Conservation (phyloP, 2,797 vertebrate genomes). For the Pitangus sulphuratus region DNA sequence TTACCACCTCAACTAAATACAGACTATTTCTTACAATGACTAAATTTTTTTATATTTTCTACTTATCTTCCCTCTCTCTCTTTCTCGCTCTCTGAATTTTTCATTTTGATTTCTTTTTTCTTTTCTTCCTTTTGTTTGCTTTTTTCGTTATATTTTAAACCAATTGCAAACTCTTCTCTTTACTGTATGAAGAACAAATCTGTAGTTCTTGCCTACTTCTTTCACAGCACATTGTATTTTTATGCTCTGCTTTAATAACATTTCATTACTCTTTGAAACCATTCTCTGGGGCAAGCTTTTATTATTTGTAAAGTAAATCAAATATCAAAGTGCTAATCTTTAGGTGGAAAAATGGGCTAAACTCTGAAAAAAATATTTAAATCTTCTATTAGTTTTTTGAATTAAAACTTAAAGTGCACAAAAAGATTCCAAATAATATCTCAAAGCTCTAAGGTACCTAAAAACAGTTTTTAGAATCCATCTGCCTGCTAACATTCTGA, state of each 20-base stretch:
- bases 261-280: conserved; percentile 56
- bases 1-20: not conserved
- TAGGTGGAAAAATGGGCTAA: conserved; percentile 4
- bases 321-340: conserved; percentile 27
- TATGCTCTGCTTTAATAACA: conserved; percentile 29
- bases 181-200: not conserved
- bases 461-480: not conserved
- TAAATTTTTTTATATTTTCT: not conserved
- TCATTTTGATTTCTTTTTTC: not conserved
- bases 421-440: conserved; percentile 17
- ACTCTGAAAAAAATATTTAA: conserved; percentile 49
- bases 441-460: conserved; percentile 4
- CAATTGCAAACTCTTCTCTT: not conserved
- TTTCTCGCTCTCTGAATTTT: not conserved
- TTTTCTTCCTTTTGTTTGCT: not conserved
- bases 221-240: not conserved
- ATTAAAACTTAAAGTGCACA: conserved; percentile 31
- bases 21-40: not conserved
- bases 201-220: not conserved
- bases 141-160: not conserved
- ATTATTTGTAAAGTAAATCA: conserved; percentile 66
- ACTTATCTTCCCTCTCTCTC: not conserved
- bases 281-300: conserved; percentile 21
- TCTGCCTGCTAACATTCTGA: not conserved
- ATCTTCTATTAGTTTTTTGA: conserved; percentile 45